Percentiles rank a stretch among this genome's conserved stretches.
Conservation (phyloP, 2,113 vertebrate genomes). For the Cyanistes caeruleus region DNA sequence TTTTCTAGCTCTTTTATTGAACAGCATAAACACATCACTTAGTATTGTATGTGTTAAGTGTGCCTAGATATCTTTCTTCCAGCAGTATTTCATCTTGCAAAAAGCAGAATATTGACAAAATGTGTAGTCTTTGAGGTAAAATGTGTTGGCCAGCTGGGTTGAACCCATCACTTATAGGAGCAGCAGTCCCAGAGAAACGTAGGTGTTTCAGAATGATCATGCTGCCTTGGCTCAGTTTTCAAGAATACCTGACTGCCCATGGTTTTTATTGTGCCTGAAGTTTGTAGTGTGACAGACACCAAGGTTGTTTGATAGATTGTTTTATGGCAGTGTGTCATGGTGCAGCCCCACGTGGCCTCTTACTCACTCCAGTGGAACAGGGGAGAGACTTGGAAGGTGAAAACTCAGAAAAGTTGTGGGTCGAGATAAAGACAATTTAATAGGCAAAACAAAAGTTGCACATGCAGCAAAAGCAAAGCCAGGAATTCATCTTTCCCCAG, state of each 20-base stretch:
- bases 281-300: neutral
- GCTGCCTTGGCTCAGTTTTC: neutral
- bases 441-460: neutral
- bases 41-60: neutral
- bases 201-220: neutral
- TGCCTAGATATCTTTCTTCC: neutral
- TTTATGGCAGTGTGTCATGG: neutral
- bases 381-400: neutral
- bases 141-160: neutral
- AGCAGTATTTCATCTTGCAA: neutral
- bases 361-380: neutral
- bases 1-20: neutral
- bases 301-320: neutral
- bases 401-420: neutral
- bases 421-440: fast-evolving
- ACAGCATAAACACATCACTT: neutral
- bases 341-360: neutral
- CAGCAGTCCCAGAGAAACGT: neutral
- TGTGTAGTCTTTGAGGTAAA: neutral
- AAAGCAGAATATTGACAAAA: neutral
- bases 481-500: neutral
- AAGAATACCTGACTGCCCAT: neutral
- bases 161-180: neutral
- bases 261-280: neutral
- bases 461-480: neutral